Percentiles rank a stretch among this genome's conserved stretches.
Conservation (phyloP, 2,888 invertebrate genomes). For the Nomada lathburiana region DNA sequence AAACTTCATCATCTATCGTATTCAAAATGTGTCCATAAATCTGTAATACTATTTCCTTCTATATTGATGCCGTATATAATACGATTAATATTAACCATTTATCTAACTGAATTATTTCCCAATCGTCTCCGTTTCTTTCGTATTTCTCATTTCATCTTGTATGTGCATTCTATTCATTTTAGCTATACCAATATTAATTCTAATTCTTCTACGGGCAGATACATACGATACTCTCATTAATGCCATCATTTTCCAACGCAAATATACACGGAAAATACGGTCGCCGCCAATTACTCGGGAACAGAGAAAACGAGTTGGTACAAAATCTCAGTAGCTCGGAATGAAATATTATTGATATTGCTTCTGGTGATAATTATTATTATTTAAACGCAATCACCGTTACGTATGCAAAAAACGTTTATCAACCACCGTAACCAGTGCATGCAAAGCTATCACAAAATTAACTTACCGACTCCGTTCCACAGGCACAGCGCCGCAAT, state of each 20-base stretch:
- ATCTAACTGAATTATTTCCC: neutral
- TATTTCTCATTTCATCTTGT: too few species aligned
- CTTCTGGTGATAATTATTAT: too few species aligned
- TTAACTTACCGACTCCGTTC: conserved; percentile 71
- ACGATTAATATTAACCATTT: neutral
- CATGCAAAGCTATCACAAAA: neutral
- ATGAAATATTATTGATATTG: too few species aligned
- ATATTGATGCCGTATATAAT: neutral
- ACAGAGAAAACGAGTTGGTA: neutral
- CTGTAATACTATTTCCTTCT: neutral
- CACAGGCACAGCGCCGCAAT: conserved; percentile 71
- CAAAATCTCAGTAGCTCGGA: neutral
- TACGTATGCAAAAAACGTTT: too few species aligned
- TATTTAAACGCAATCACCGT: too few species aligned
- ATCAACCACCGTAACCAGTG: neutral
- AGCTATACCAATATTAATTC: neutral
- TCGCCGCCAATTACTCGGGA: too few species aligned
- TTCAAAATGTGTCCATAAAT: too few species aligned
- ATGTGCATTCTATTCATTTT: too few species aligned
- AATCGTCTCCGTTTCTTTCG: neutral
- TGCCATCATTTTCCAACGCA: neutral
- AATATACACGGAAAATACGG: neutral
- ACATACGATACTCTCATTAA: neutral
- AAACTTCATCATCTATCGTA: too few species aligned
- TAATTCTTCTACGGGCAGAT: neutral